Conservation (phyloP, 92 coral and sea anemone species). For the Porites cylindrica region DNA sequence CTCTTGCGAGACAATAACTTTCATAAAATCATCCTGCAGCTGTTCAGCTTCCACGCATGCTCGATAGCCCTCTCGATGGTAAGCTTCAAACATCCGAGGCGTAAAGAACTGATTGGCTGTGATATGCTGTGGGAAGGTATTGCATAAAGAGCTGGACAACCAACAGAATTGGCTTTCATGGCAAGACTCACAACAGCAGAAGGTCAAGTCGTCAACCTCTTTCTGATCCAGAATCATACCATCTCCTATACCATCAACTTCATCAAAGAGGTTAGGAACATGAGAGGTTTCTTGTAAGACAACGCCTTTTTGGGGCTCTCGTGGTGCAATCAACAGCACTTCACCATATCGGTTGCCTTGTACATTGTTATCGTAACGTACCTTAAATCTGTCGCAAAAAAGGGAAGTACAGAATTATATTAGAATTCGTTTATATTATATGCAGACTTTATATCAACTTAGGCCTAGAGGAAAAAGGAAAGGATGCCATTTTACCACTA, state of each 20-base stretch:
- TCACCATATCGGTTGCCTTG: background rate
- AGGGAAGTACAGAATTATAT: background rate
- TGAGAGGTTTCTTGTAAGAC: background rate
- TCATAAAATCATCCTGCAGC: background rate
- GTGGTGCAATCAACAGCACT: constrained; percentile 1
- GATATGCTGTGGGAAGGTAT: constrained; percentile 57
- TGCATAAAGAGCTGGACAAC: constrained; percentile 39
- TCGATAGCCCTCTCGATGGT: background rate
- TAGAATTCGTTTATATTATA: no score
- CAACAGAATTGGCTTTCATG: constrained; percentile 17
- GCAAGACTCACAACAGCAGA: constrained; percentile 67
- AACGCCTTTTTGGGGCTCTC: background rate
- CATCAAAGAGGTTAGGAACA: background rate
- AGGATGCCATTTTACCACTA: no score
- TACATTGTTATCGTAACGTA: background rate
- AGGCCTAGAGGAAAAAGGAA: no score
- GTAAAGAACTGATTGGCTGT: constrained; percentile 76
- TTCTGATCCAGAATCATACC: background rate
- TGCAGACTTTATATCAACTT: no score
- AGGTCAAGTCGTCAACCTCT: constrained; percentile 48
- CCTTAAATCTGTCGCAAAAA: constrained; percentile 30
- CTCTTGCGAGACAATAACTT: background rate
- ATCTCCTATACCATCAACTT: background rate
- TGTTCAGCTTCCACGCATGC: background rate
- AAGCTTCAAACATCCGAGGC: constrained; percentile 38